A percentile compares a stretch with the other conserved stretches of the same genome.
phyloP scores from a whole-genome alignment of 2,888 invertebrate genomes.

The Heliconius hortense region DNA sequence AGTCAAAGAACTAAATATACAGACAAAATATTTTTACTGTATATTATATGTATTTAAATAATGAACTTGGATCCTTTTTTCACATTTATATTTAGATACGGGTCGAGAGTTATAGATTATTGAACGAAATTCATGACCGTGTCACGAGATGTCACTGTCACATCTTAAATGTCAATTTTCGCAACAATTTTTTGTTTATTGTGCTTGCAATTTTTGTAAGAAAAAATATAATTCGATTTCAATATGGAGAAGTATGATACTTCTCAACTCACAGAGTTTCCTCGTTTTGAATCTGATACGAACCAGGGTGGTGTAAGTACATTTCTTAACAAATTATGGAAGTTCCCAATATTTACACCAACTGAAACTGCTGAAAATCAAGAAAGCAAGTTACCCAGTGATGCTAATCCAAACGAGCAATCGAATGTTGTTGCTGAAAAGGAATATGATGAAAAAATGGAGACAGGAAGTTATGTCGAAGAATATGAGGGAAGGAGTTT shows the following conservation, averaged over 20 bases:
- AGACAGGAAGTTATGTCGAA: conserved; percentile 75
- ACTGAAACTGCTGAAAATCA: conserved; percentile 57
- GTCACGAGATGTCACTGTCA: conserved; percentile 15
- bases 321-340: conserved; percentile 88
- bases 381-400: conserved; percentile 53
- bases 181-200: conserved; percentile 20
- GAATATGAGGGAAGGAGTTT: conserved; percentile 88
- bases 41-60: neutral
- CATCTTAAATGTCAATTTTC: conserved; percentile 9
- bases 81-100: neutral
- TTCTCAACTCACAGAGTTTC: conserved; percentile 76
- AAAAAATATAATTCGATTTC: neutral
- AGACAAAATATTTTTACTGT: neutral
- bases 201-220: conserved; percentile 16
- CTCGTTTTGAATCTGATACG: conserved; percentile 87
- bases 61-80: neutral
- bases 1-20: too few species aligned
- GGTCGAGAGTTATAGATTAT: neutral
- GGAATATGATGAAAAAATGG: conserved; percentile 63
- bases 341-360: conserved; percentile 83
- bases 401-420: conserved; percentile 49
- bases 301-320: conserved; percentile 87
- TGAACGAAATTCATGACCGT: neutral
- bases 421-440: conserved; percentile 49
- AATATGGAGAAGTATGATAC: conserved; percentile 74